Percentiles rank a stretch among this genome's conserved stretches.
Evolutionary conservation across 2,888 invertebrate genomes (phyloP).

Genomic region (Cryptocephalus moraei): DNA sequence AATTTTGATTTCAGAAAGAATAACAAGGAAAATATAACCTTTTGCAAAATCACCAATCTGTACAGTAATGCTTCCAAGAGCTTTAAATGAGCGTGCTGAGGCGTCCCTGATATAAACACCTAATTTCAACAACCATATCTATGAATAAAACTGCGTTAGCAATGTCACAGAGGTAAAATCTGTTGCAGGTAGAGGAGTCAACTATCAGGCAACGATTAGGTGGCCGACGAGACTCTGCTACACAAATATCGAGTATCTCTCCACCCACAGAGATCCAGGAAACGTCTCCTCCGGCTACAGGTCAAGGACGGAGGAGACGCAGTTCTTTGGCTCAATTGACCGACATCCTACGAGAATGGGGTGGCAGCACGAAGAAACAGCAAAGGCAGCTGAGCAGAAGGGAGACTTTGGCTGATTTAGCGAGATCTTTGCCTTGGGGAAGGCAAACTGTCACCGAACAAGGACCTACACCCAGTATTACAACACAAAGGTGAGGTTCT

Average conservation of each 20-base stretch:
- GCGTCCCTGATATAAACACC: too few relatives aligned
- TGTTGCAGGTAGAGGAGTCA: conserved; percentile 57
- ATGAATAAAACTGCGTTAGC: too few relatives aligned
- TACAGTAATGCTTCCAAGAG: too few relatives aligned
- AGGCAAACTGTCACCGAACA: conserved; percentile 50
- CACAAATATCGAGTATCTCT: conserved; percentile 76
- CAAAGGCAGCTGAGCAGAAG: conserved; percentile 68
- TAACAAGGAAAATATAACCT: background rate
- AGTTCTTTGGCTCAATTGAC: conserved; percentile 82
- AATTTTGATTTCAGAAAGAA: background rate
- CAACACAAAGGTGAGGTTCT: conserved; percentile 22
- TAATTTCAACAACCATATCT: too few relatives aligned
- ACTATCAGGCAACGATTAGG: conserved; percentile 77
- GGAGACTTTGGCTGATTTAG: conserved; percentile 80
- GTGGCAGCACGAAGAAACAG: conserved; percentile 49
- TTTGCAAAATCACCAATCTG: too few relatives aligned
- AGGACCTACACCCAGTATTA: conserved; percentile 34
- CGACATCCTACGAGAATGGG: conserved; percentile 82
- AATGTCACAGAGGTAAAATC: background rate
- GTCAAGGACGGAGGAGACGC: conserved; percentile 47
- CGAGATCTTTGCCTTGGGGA: conserved; percentile 75
- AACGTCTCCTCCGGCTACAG: conserved; percentile 53
- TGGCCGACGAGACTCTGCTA: conserved; percentile 80
- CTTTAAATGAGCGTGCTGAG: too few relatives aligned
- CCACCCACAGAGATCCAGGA: conserved; percentile 68